Conservation (phyloP, 2,797 vertebrate species). For the Oreochromis mossambicus region DNA sequence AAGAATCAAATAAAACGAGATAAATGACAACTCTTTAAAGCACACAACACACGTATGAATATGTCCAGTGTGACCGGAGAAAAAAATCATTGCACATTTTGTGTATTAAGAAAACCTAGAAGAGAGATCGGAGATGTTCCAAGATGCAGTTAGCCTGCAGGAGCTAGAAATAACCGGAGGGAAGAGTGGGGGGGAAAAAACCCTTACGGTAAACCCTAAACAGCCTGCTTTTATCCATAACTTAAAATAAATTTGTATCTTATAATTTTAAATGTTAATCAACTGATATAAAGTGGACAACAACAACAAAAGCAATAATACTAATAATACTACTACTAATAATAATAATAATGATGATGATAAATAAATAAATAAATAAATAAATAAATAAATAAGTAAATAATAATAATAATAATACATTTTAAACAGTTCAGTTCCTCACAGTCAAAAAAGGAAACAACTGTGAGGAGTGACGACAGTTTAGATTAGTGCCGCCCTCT, state of each 20-base stretch:
- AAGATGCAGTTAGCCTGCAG: neutral
- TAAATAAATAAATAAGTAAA: neutral
- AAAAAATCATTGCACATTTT: neutral
- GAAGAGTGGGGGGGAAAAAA: fast-evolving
- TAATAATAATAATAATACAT: neutral
- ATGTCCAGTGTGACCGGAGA: neutral
- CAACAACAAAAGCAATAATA: neutral
- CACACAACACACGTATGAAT: neutral
- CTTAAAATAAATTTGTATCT: neutral
- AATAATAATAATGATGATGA: too few relatives aligned
- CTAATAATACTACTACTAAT: neutral
- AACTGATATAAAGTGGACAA: neutral
- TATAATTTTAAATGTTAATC: neutral
- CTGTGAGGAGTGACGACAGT: neutral
- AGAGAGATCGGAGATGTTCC: neutral
- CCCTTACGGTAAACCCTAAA: neutral
- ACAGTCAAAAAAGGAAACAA: neutral
- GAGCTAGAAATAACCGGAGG: neutral
- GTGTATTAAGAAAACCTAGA: neutral
- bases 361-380: too few relatives aligned
- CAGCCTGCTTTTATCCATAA: neutral
- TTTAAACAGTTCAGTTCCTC: neutral
- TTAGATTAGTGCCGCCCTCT: conserved; percentile 17
- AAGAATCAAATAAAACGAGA: neutral
- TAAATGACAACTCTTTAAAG: neutral